phyloP scores from a whole-genome alignment of 2,888 invertebrate genomes.

The Pterostichus madidus region DNA sequence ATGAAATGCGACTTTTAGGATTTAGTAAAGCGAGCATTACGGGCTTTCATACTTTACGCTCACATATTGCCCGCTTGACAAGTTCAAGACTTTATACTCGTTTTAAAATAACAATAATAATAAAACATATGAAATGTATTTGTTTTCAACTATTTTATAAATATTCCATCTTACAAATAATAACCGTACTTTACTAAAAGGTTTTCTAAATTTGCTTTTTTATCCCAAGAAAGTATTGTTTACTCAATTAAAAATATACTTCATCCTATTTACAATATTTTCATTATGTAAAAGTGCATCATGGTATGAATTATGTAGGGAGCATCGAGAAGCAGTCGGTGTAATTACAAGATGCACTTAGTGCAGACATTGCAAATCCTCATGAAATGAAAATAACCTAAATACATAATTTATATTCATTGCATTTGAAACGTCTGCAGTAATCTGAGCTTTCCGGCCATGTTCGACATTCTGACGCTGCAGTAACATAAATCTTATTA shows the following conservation, averaged over 20 bases:
- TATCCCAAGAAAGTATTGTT: conserved; percentile 1
- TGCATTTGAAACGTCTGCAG: conserved; percentile 28
- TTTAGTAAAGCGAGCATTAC: too few relatives aligned
- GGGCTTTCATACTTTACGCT: too few relatives aligned
- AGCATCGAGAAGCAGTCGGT: conserved; percentile 1
- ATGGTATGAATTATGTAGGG: conserved; percentile 4
- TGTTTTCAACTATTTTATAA: too few relatives aligned
- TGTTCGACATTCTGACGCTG: conserved; percentile 26
- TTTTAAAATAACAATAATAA: too few relatives aligned
- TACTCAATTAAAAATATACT: conserved; percentile 14
- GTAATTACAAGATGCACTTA: conserved; percentile 40
- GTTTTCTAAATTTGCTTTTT: neutral
- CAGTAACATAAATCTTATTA: conserved; percentile 1
- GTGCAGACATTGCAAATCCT: conserved; percentile 36
- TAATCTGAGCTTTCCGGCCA: conserved; percentile 19
- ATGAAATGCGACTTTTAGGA: too few relatives aligned
- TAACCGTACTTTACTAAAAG: too few relatives aligned
- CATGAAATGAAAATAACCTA: conserved; percentile 49
- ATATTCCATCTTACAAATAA: too few relatives aligned
- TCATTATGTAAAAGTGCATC: conserved; percentile 41
- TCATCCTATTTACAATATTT: conserved; percentile 23
- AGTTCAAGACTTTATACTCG: too few relatives aligned
- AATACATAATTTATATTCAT: conserved; percentile 61
- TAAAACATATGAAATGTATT: too few relatives aligned
- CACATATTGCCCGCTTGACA: too few relatives aligned